Percentiles rank a stretch among this genome's conserved stretches.
These are phyloP conservation scores for Romanomermis culicivorax DNA, from an alignment of 2,888 invertebrate species.

Conservation along the genomic window DNA sequence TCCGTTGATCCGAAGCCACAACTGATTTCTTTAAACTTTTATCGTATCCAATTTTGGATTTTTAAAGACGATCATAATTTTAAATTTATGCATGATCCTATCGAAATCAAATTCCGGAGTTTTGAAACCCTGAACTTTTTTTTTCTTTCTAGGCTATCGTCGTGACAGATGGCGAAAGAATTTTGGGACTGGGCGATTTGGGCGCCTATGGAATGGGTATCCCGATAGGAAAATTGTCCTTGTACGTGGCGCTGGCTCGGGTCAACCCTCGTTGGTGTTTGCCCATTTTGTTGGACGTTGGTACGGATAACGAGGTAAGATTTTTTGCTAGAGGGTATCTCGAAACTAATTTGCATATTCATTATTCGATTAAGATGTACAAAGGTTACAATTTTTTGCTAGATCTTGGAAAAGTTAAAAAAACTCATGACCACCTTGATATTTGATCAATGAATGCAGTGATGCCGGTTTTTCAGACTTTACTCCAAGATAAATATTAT, in stretches of 20 bases:
- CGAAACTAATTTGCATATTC: neutral
- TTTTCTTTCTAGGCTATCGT: slow-evolving; percentile 44
- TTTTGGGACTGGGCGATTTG: slow-evolving; percentile 84
- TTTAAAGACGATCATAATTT: too few species aligned
- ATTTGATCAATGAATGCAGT: too few species aligned
- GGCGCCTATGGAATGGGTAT: slow-evolving; percentile 93
- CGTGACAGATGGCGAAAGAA: slow-evolving; percentile 93
- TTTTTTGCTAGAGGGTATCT: neutral
- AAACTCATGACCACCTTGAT: slow-evolving; percentile 3
- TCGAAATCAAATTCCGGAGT: too few species aligned
- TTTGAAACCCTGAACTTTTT: too few species aligned
- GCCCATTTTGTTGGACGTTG: slow-evolving; percentile 79
- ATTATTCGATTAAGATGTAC: neutral
- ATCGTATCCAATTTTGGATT: too few species aligned
- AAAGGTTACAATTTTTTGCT: too few species aligned
- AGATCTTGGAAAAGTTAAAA: neutral
- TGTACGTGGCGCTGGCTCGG: slow-evolving; percentile 90
- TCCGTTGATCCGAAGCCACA: too few species aligned
- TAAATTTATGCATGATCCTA: too few species aligned
- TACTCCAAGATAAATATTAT: slow-evolving; percentile 79
- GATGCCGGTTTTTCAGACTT: slow-evolving; percentile 42
- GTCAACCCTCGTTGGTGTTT: slow-evolving; percentile 84
- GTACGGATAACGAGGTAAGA: slow-evolving; percentile 60
- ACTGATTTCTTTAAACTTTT: too few species aligned
- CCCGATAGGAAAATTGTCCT: slow-evolving; percentile 80